Evolutionary conservation across 2,888 invertebrate genomes (phyloP), one percentile per base, ranked within the genome.

Genomic region (Tillus elongatus): DNA sequence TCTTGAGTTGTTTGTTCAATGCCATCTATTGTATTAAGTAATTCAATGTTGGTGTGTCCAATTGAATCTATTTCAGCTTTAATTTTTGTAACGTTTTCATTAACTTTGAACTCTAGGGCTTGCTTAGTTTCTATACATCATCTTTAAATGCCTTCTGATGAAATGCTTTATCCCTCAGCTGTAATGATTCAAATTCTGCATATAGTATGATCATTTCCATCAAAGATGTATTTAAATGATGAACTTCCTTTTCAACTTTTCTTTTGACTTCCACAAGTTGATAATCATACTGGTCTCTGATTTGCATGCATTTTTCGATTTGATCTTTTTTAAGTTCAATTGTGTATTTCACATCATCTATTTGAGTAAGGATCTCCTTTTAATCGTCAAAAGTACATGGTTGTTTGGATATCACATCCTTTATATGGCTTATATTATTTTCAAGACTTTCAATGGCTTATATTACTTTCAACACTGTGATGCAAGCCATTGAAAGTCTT

Each of bases 211-310:
- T n/a, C 24, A 19, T n/a, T 19, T 6, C 6, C 6, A 19, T 19
- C 24, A 19, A n/a, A 6, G 24, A 6, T 19, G n/a, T 19, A n/a
- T 19, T 19, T n/a, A 19, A 6, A 8, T n/a, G 24, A 19, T 19
- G 24, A n/a, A 19, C n/a, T 19, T 19, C 24, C 6, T 6, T n/a
- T n/a, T 19, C 24, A 8, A 19, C n/a, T 19, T 19, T 19, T 19
- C 24, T 19, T n/a, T 19, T 19, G 6, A 19, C 6, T n/a, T 19
- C 24, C n/a, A 19, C 24, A 6, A 19, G 6, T 19, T 19, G 6
- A 19, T 19, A 19, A 19, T 19, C 24, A n/a, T 19, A 19, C n/a
- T 19, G 24, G n/a, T 19, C 24, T n/a, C n/a, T 19, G n/a, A 19
- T n/a, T 19, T 19, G 6, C 24, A 19, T 19, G 24, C n/a, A 19